Evolutionary conservation across 1,140 invertebrate species (phyloP), one percentile per base, ranked within the genome.

Genomic region (Gryon sp.): DNA sequence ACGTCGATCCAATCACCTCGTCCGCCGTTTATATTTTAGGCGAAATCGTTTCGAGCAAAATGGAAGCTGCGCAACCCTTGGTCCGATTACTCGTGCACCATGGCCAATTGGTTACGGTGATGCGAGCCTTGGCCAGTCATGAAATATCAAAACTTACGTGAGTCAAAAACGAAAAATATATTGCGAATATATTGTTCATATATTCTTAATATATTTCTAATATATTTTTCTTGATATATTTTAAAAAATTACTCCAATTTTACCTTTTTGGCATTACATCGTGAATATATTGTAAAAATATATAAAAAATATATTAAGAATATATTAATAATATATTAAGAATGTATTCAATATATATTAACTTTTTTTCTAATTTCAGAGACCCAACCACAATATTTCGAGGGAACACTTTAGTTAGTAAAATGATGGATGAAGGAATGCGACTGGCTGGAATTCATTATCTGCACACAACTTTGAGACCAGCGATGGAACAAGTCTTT

Each of bases 381-480:
- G 96, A 98, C 90, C 92, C 94, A 34, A 98, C 97, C 59, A 98
- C 96, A 16, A 95, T 98, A 79, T 98, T 98, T 87, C 93, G 97
- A 45, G 96, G 96, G 50, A 98, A 98, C 84, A 96, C 96, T 0
- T 90, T 98, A 30, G 94, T 97, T 14, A 97, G 96, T 11, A 98
- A 98, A 88, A 96, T 97, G 93, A 96, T 98, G 93, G 96, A 98
- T 88, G 96, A 98, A 86, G 93, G 96, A 48, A 98, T 98, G 96
- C 92, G 95, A 80, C 89, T 98, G 41, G 94, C 94, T 38, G 97
- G 97, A 12, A 90, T 96, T 43, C 93, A 94, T 80, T 98, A 98
- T 87, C 90, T 98, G 28, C 94, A 96, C 62, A 92, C 93, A 74
- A 97, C 96, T 6, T 88, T 98, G 48, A 92, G 94, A 81, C 92